Evolutionary conservation across 2,113 vertebrate genomes (phyloP).

Genomic region (Alligator mississippiensis): DNA sequence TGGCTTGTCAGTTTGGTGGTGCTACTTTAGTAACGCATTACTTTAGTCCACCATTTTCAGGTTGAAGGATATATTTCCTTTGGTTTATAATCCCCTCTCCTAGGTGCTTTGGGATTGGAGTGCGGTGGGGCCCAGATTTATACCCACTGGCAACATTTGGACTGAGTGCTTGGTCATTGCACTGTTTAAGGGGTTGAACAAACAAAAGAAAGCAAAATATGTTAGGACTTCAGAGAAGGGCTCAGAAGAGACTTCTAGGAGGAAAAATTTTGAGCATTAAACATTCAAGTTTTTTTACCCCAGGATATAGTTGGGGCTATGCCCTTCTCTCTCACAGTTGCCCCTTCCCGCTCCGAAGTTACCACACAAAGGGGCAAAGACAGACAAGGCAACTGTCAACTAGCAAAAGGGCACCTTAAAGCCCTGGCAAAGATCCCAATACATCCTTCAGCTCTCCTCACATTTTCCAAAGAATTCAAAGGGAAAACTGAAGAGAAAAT

Average conservation of each 20-base stretch:
- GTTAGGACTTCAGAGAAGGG: neutral
- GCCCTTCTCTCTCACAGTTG: neutral
- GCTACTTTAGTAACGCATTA: neutral
- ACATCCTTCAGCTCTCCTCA: neutral
- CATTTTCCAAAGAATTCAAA: neutral
- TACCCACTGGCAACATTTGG: neutral
- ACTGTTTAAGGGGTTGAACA: neutral
- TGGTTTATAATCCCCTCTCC: neutral
- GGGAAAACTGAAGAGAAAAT: neutral
- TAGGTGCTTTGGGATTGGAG: neutral
- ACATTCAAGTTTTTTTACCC: neutral
- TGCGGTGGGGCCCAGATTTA: neutral
- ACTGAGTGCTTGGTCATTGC: neutral
- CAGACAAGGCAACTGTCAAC: neutral
- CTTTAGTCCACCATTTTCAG: neutral
- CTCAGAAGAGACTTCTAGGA: neutral
- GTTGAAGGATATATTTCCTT: neutral
- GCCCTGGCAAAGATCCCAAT: neutral
- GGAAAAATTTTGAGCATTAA: neutral
- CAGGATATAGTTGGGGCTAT: neutral
- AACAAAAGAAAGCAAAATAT: neutral
- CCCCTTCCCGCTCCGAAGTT: neutral
- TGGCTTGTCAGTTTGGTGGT: neutral
- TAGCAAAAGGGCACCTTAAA: neutral
- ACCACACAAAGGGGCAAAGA: neutral